phyloP scores from a whole-genome alignment of 2,888 invertebrate genomes.

The Bellardia bayeri region DNA sequence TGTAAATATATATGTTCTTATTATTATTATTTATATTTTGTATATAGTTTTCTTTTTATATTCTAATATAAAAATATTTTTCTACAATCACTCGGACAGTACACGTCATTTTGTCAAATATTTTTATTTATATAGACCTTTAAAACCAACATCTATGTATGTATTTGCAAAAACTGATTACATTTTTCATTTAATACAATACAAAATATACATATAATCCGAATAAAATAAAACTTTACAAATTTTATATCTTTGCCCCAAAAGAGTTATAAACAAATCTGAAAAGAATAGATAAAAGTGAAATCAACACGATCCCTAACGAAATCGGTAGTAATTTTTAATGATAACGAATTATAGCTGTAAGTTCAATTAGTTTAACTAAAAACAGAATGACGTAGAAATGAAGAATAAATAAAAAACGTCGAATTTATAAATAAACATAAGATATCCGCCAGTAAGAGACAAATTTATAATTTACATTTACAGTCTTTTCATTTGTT shows the following conservation, averaged over 20 bases:
- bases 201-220: not conserved
- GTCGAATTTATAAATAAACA: conserved; percentile 1
- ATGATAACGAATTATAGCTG: conserved; percentile 52
- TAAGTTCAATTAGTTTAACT: conserved; percentile 58
- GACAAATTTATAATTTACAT: not conserved
- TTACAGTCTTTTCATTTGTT: too few relatives aligned
- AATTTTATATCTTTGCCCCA: not conserved
- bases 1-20: not conserved
- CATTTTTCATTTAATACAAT: not conserved
- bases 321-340: conserved; percentile 53
- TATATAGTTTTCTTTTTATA: conserved; percentile 16
- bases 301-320: conserved; percentile 16
- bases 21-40: not conserved
- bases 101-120: conserved; percentile 1
- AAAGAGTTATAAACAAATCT: not conserved
- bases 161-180: not conserved
- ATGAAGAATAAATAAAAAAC: conserved; percentile 1
- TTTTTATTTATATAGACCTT: conserved; percentile 4
- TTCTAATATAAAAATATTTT: conserved; percentile 44
- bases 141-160: not conserved
- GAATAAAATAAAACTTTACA: not conserved
- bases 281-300: not conserved
- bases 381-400: conserved; percentile 31
- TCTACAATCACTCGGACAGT: conserved; percentile 45
- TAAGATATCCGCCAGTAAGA: not conserved